Evolutionary conservation across 2,113 vertebrate species (phyloP).

Genomic region (Eudorcas thomsonii): DNA sequence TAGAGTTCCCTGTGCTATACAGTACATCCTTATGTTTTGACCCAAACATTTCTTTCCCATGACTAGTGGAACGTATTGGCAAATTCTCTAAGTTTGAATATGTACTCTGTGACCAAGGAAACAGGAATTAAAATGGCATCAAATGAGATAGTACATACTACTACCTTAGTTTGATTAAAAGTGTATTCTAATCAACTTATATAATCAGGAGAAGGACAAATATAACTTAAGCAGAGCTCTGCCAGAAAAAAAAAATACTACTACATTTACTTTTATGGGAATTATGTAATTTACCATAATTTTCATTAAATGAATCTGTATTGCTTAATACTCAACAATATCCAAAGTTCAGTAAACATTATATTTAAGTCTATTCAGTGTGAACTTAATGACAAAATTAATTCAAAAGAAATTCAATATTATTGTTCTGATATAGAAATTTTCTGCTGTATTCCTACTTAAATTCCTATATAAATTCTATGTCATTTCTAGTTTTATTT

Average conservation of each 20-base stretch:
- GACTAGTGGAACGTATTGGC: background rate
- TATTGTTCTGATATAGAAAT: background rate
- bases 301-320: background rate
- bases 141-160: background rate
- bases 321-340: background rate
- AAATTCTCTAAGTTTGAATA: background rate
- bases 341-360: background rate
- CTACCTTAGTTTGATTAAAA: constrained; percentile 1
- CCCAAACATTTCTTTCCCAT: background rate
- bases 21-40: background rate
- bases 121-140: background rate
- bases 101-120: background rate
- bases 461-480: background rate
- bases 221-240: background rate
- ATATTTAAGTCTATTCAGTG: background rate
- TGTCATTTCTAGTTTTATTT: background rate
- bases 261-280: background rate
- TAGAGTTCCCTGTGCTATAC: background rate
- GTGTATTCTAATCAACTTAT: background rate
- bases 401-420: background rate
- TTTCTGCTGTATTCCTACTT: background rate
- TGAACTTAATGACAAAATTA: background rate
- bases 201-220: background rate
- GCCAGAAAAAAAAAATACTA: background rate
- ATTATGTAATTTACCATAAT: background rate